phyloP scores from a whole-genome alignment of 2,113 vertebrate species.

The Neogale vison region DNA sequence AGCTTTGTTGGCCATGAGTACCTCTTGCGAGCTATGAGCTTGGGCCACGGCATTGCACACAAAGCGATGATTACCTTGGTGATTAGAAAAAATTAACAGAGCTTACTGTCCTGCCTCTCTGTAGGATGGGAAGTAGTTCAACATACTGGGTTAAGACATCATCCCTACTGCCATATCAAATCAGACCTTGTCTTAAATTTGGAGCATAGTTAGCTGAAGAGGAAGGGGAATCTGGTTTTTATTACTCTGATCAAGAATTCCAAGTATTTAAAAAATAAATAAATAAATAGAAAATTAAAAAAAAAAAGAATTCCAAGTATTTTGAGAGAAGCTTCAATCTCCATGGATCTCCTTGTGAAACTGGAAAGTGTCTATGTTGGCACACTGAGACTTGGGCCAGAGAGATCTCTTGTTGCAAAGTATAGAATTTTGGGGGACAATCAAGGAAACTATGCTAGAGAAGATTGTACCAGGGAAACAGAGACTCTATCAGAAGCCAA shows the following conservation, averaged over 20 bases:
- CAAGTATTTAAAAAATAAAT: neutral
- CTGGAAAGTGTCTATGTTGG: neutral
- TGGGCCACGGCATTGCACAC: neutral
- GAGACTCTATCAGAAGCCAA: neutral
- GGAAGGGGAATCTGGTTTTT: neutral
- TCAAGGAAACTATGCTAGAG: neutral
- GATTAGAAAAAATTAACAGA: neutral
- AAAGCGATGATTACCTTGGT: neutral
- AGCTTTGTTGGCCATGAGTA: neutral
- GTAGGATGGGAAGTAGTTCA: neutral
- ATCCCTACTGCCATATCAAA: neutral
- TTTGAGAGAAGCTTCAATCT: rapidly evolving
- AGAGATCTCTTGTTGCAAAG: neutral
- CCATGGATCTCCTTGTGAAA: neutral
- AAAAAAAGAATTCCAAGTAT: neutral
- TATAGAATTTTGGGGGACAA: neutral
- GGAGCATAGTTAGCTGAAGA: neutral
- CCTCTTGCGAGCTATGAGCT: neutral
- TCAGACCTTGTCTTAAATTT: neutral
- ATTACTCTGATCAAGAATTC: neutral
- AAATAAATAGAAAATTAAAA: no score
- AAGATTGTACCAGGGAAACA: neutral
- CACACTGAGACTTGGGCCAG: neutral
- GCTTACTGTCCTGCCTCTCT: neutral
- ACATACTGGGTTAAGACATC: neutral